A percentile compares a stretch with the other conserved stretches of the same genome.
Conservation (phyloP, 2,888 invertebrate species). For the Eilema caniola region DNA sequence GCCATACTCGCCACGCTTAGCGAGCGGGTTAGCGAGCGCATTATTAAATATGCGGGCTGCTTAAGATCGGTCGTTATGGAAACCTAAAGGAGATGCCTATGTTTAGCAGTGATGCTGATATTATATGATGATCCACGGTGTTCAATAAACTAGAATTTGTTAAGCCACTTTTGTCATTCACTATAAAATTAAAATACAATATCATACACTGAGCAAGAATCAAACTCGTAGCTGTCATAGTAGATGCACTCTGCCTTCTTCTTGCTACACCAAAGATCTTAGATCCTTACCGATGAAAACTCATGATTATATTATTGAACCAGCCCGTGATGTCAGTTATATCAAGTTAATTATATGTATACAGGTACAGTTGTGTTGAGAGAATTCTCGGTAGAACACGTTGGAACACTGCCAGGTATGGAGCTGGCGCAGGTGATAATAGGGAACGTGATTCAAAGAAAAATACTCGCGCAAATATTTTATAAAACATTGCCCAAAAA, state of each 20-base stretch:
- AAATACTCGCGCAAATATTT: slow-evolving; percentile 26
- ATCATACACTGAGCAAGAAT: not conserved
- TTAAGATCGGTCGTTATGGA: no score
- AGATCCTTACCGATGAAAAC: not conserved
- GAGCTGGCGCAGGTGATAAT: slow-evolving; percentile 31
- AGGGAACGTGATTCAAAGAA: slow-evolving; percentile 23
- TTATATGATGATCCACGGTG: no score
- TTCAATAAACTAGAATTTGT: no score
- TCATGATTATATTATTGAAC: not conserved
- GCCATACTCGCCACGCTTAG: no score
- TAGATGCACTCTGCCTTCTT: no score
- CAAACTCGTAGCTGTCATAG: no score
- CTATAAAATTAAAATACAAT: no score
- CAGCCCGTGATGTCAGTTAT: not conserved
- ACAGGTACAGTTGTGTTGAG: slow-evolving; percentile 8
- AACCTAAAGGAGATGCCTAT: no score
- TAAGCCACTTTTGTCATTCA: no score
- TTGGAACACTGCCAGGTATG: slow-evolving; percentile 26
- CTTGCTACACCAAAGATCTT: not conserved
- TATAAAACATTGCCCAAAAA: slow-evolving; percentile 15
- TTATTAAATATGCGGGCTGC: no score
- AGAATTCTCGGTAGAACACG: slow-evolving; percentile 18
- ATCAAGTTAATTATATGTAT: slow-evolving; percentile 23
- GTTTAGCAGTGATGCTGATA: no score
- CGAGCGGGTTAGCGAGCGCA: no score